A percentile compares a stretch with the other conserved stretches of the same genome.
These are phyloP conservation scores for Collichthys lucidus DNA, from an alignment of 2,113 vertebrate genomes.

Conservation along the genomic window DNA sequence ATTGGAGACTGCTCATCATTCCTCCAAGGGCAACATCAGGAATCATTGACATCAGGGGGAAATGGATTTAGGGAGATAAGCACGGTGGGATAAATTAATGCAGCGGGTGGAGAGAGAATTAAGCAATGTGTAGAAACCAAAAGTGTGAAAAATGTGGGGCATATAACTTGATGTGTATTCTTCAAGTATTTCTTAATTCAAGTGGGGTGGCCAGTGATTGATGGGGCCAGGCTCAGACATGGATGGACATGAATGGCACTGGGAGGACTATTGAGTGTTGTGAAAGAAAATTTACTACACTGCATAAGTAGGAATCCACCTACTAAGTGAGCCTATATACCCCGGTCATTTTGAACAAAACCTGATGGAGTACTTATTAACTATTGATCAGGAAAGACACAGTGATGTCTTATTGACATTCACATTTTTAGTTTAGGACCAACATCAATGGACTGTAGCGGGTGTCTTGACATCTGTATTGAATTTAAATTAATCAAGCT, in stretches of 20 bases:
- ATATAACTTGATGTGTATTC: background rate
- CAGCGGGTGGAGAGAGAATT: slow-evolving; percentile 1
- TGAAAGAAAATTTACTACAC: slow-evolving; percentile 57
- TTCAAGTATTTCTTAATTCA: background rate
- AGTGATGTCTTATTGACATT: slow-evolving; percentile 2
- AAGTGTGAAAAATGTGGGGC: background rate
- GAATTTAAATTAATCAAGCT: background rate
- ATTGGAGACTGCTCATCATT: slow-evolving; percentile 69
- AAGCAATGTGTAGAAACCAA: slow-evolving; percentile 18
- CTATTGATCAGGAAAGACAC: slow-evolving; percentile 49
- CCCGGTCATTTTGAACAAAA: slow-evolving; percentile 27
- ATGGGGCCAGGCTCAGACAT: slow-evolving; percentile 13
- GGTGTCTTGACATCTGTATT: background rate
- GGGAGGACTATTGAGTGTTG: slow-evolving; percentile 37
- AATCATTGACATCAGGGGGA: slow-evolving; percentile 44
- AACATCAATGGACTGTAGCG: background rate
- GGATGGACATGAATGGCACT: background rate
- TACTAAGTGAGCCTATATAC: slow-evolving; percentile 28
- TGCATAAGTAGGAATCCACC: slow-evolving; percentile 14
- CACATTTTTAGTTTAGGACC: slow-evolving; percentile 10
- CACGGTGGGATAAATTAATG: slow-evolving; percentile 39
- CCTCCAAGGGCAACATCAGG: slow-evolving; percentile 47
- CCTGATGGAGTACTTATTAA: slow-evolving; percentile 44
- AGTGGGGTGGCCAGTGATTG: slow-evolving; percentile 44
- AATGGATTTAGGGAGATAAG: slow-evolving; percentile 42